Base-by-base conservation (phyloP, 2,113 vertebrate genomes). In the Colinus virginianus region DNA sequence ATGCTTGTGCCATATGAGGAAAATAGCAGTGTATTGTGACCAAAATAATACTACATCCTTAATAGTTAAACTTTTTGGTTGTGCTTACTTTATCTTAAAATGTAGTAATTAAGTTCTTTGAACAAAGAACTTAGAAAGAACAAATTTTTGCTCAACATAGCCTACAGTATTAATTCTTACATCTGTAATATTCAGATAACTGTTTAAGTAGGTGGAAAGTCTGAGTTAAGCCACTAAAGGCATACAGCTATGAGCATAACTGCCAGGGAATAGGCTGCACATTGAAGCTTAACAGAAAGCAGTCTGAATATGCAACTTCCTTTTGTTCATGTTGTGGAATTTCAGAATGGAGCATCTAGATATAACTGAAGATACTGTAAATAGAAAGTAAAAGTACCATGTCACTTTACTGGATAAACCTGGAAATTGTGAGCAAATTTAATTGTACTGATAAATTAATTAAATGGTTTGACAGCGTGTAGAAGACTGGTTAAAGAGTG, bases 231-330 rank as follows among this genome's bases (percentile, higher is more conserved):
- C 7, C 43, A 38, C 19, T 25, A 26, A 70, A 17, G 67, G 34
- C 26, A 34, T 46, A 17, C 13, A 26, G 15, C 9, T 18, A 5
- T 53, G 30, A 58, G 11, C 58, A 0, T 21, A 58, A 4, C 17
- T 61, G 23, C 2, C 46, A 71, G 32, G 43, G 38, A 38, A 69
- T 46, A 75, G 69, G 17, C 11, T 59, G 3, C 40, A 43, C 17
- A 15, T 5, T 36, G 34, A 63, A 66, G 55, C 14, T 93, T 28
- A 72, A 55, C 67, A 76, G 30, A 16, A 46, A 51, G 36, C 36
- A 38, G 21, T 51, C 38, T 61, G 8, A 38, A 0, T 42, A 0
- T 71, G 0, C 3, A 28, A 38, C 19, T 42, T 36, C 16, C 1
- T 0, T 23, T 28, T 81, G 70, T 55, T 79, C 13, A 2, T 32